These are phyloP conservation scores for Dugesia japonica DNA, from an alignment of 2,888 invertebrate genomes.

Conservation along the genomic window DNA sequence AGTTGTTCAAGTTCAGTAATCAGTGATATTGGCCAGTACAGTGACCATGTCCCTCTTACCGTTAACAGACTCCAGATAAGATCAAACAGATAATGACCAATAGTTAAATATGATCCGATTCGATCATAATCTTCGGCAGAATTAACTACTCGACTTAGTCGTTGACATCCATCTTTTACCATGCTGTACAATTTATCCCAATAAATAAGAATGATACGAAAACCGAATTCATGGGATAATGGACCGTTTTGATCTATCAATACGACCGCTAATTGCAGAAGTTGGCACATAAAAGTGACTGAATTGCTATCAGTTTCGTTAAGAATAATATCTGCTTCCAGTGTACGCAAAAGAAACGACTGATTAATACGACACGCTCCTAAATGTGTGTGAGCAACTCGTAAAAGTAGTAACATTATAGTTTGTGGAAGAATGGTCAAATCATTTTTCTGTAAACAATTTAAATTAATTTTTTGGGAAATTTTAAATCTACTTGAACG, in stretches of 20 bases:
- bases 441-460: slow-evolving; percentile 13
- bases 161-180: background rate
- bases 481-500: background rate
- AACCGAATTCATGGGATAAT: background rate
- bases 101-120: background rate
- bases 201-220: background rate
- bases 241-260: background rate
- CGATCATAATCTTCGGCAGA: background rate
- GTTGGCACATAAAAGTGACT: background rate
- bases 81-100: background rate
- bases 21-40: background rate
- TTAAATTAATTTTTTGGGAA: background rate
- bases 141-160: background rate
- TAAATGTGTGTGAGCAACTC: background rate
- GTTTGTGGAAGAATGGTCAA: background rate
- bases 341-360: background rate
- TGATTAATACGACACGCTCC: background rate
- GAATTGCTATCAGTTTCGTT: background rate
- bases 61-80: background rate
- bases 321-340: background rate
- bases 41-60: background rate
- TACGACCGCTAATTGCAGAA: background rate
- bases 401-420: background rate
- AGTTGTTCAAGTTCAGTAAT: background rate
- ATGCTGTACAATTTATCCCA: background rate